Conservation (phyloP, 2,888 invertebrate genomes). For the Caradrina clavipalpis region DNA sequence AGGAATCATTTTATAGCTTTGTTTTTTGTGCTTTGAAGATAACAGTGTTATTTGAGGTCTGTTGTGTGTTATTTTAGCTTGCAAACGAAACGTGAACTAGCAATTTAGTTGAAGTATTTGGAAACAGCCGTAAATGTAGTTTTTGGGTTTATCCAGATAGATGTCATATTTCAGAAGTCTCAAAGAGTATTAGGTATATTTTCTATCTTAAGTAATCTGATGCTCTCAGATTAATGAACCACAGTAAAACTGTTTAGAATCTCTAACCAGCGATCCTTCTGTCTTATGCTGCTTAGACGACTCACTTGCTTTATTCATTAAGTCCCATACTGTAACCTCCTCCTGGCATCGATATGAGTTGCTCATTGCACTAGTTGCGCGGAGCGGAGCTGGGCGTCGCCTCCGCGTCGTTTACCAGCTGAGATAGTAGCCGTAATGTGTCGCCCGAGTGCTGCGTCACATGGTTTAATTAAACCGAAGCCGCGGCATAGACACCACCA, state of each 20-base stretch:
- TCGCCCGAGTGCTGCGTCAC: constrained; percentile 56
- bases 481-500: constrained; percentile 50
- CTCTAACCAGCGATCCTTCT: background rate
- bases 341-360: constrained; percentile 8
- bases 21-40: background rate
- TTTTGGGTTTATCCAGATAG: background rate
- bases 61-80: background rate
- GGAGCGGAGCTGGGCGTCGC: constrained; percentile 32
- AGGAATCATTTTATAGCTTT: constrained; percentile 6
- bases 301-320: background rate
- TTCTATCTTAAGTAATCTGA: background rate
- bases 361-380: constrained; percentile 32
- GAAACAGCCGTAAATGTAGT: no score
- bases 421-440: constrained; percentile 63
- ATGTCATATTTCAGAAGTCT: background rate
- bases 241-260: background rate
- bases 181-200: no score
- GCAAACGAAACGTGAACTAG: background rate
- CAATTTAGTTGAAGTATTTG: background rate
- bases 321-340: background rate
- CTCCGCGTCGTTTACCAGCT: constrained; percentile 60
- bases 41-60: background rate
- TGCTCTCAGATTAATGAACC: no score
- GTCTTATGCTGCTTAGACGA: background rate
- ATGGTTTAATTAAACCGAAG: constrained; percentile 65